Conservation (phyloP, 92 coral and sea anemone species). For the Anthopleura xanthogrammica region DNA sequence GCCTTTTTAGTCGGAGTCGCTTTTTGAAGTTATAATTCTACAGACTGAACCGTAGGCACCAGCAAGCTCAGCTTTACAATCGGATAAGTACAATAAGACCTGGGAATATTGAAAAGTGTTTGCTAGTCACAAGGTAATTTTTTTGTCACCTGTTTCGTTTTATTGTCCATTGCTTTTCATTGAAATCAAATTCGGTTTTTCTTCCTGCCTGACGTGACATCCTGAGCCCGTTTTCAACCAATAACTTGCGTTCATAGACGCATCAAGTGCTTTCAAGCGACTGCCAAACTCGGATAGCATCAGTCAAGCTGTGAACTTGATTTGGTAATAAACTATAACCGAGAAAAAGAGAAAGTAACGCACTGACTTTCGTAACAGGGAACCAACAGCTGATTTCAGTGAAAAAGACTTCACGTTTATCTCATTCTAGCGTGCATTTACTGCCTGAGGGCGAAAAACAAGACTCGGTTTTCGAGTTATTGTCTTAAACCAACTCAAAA, state of each 20-base stretch:
- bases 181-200: slow-evolving; percentile 13
- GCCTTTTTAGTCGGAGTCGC: too few species aligned
- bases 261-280: neutral
- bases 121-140: neutral
- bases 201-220: slow-evolving; percentile 3
- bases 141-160: neutral
- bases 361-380: neutral
- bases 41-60: too few species aligned
- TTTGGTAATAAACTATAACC: neutral
- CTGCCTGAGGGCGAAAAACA: neutral
- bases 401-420: neutral
- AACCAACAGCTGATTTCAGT: neutral
- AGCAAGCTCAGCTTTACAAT: too few species aligned
- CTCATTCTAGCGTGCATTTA: neutral
- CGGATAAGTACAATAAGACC: neutral
- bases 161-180: neutral
- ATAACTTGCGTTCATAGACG: neutral
- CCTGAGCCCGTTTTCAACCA: slow-evolving; percentile 1
- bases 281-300: neutral
- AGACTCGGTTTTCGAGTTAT: neutral
- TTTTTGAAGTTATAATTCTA: too few species aligned
- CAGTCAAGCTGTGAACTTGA: slow-evolving; percentile 6
- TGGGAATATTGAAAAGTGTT: neutral
- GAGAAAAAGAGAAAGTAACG: slow-evolving; percentile 1
- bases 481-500: neutral